Base-by-base conservation (phyloP, 2,888 invertebrate genomes). In the Rhodophaea formosa region DNA sequence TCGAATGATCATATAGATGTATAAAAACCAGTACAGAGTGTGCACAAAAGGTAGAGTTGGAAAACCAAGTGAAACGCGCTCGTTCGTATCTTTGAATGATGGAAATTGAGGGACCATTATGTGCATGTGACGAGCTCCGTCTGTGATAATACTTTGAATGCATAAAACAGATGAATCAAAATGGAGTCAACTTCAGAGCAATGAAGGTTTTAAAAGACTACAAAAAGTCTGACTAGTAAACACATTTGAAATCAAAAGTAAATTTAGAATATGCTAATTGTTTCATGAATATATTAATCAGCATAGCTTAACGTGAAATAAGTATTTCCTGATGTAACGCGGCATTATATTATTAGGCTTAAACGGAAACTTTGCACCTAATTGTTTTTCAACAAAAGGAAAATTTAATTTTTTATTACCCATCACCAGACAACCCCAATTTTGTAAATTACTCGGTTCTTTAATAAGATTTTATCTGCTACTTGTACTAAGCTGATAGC, bases 61-160 rank as follows among this genome's bases (percentile, higher is more conserved):
- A 10, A 35, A 39, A 39, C 39, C 12, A 39, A 39, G 39, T 39
- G 39, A 12, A 39, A 3, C 39, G 39, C 39, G n/a, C n/a, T 39
- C 43, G 14, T 57, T 29, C 67, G 64, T 68, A 67, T 72, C 72
- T 71, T 71, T 72, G 64, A 70, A 69, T 71, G 72, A 80, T 82
- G 78, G 73, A 77, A 77, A 81, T 79, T 72, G 69, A 73, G 72
- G 70, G 62, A 67, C 71, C 70, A 77, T 80, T 80, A 77, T 80
- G 67, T 68, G 67, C 63, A 58, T 62, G 69, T 71, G 66, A 70
- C 67, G 70, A 72, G 75, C 46, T 8, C 35, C n/a, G 39, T 5
- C n/a, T 12, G 8, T 39, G 12, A 8, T 2, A n/a, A n/a, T 12
- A n/a, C n/a, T n/a, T 39, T 39, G 12, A n/a, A 39, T 39, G 32